Evolutionary conservation across 2,888 invertebrate genomes (phyloP).

Genomic region (Noctua janthe): DNA sequence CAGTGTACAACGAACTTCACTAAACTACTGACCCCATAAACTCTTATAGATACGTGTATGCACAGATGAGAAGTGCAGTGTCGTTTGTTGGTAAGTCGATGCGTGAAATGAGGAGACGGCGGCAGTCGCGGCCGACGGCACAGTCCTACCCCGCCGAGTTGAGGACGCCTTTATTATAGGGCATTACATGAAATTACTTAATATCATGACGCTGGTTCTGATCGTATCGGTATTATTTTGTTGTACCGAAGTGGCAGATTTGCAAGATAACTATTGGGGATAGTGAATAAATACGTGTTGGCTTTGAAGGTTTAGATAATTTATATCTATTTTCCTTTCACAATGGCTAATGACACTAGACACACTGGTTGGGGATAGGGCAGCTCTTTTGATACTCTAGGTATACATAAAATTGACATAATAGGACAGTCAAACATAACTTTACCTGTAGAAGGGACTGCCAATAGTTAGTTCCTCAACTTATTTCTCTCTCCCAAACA

Average conservation of each 20-base stretch:
- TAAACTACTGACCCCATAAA: conserved; percentile 19
- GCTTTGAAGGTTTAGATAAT: not conserved
- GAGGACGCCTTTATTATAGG: conserved; percentile 16
- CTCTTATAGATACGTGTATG: conserved; percentile 15
- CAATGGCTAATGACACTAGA: not conserved
- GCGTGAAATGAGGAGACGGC: conserved; percentile 78
- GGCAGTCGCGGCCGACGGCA: conserved; percentile 68
- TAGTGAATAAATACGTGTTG: not conserved
- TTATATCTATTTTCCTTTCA: not conserved
- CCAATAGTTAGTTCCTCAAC: conserved; percentile 9
- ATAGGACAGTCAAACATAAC: not conserved
- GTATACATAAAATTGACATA: not conserved
- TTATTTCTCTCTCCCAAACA: conserved; percentile 10
- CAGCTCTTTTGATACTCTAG: not conserved
- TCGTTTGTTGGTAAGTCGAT: conserved; percentile 72
- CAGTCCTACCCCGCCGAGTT: conserved; percentile 22
- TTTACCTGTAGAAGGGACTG: not conserved
- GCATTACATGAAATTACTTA: conserved; percentile 28
- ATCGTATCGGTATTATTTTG: conserved; percentile 11
- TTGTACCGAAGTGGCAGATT: not conserved
- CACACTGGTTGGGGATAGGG: not conserved
- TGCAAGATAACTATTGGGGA: not conserved
- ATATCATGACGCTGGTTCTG: conserved; percentile 20
- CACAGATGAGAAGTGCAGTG: conserved; percentile 44
- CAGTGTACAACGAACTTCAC: not conserved